Conservation (phyloP, 2,113 vertebrate genomes). For the Trichechus manatus region DNA sequence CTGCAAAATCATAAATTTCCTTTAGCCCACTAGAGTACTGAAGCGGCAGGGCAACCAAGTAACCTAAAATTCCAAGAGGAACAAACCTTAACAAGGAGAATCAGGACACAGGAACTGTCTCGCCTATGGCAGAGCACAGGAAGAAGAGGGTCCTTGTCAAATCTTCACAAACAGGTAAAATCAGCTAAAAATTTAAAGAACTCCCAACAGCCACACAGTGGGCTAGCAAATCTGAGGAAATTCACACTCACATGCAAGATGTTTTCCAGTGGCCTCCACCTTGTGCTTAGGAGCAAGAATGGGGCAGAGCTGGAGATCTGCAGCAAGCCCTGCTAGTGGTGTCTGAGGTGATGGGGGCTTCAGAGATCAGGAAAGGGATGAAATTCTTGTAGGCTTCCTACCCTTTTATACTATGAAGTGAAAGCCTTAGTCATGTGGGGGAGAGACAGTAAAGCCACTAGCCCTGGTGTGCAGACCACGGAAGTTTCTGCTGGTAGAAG, state of each 20-base stretch:
- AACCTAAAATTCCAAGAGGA: not conserved
- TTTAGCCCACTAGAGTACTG: not conserved
- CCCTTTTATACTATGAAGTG: not conserved
- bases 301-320: not conserved
- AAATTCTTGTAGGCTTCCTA: not conserved
- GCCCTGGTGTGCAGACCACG: too few species aligned
- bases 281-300: not conserved
- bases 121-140: not conserved
- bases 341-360: fast-evolving
- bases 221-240: not conserved
- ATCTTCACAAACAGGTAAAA: not conserved
- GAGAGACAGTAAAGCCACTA: not conserved
- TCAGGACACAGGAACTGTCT: not conserved
- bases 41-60: not conserved
- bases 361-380: fast-evolving
- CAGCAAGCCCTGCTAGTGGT: not conserved
- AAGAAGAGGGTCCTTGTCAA: not conserved
- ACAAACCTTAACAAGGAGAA: not conserved
- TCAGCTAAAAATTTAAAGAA: not conserved
- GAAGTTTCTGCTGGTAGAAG: not conserved
- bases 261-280: not conserved
- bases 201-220: not conserved
- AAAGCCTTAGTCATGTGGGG: not conserved
- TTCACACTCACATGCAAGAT: not conserved
- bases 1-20: not conserved